phyloP scores from a whole-genome alignment of 2,888 invertebrate genomes.

The Volucella bombylans region DNA sequence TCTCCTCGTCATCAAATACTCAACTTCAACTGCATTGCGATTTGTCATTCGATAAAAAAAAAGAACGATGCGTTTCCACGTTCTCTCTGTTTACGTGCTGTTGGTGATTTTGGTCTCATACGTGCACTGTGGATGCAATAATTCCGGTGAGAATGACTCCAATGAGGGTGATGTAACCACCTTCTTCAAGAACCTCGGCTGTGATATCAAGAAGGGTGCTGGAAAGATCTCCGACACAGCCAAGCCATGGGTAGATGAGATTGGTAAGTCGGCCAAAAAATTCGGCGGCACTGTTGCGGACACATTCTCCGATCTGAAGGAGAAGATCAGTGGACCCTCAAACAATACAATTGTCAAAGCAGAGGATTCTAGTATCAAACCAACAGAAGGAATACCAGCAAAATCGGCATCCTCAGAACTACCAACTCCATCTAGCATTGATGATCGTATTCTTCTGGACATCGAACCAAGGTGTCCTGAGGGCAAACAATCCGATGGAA shows the following conservation, averaged over 20 bases:
- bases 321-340: conserved; percentile 77
- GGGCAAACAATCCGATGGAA: conserved; percentile 39
- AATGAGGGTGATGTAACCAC: conserved; percentile 77
- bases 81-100: conserved; percentile 30
- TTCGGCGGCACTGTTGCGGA: conserved; percentile 77
- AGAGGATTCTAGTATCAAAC: not conserved
- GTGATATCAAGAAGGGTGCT: conserved; percentile 79
- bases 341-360: conserved; percentile 18
- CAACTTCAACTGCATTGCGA: no score
- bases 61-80: conserved; percentile 47
- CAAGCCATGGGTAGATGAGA: conserved; percentile 79
- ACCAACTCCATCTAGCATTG: conserved; percentile 72
- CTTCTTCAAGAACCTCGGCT: conserved; percentile 79
- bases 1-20: no score
- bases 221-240: conserved; percentile 77
- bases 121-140: conserved; percentile 60
- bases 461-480: conserved; percentile 42
- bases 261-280: conserved; percentile 79
- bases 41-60: not conserved
- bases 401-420: conserved; percentile 1
- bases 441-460: conserved; percentile 76
- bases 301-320: conserved; percentile 79
- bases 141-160: conserved; percentile 59
- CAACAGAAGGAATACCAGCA: not conserved
- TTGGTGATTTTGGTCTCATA: conserved; percentile 24